These are phyloP conservation scores for Gnathonemus echidnorhynchus DNA, from an alignment of 2,113 vertebrate species.

Conservation along the genomic window DNA sequence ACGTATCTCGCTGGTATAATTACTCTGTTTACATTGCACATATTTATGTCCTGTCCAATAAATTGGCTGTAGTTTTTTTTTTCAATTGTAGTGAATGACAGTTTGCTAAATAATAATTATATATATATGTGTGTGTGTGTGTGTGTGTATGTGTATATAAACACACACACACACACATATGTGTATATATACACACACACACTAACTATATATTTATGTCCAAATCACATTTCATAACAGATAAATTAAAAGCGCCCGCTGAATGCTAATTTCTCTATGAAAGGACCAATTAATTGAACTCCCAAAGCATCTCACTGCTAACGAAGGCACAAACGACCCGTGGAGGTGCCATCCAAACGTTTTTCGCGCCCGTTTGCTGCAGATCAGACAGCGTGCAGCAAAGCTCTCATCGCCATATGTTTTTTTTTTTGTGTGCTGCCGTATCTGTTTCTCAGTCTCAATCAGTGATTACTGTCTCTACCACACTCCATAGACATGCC, in stretches of 20 bases:
- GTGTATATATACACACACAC: too few relatives aligned
- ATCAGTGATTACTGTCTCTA: neutral
- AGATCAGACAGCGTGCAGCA: neutral
- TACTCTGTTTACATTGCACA: neutral
- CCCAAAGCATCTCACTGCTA: neutral
- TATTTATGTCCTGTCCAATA: neutral
- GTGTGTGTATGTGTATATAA: neutral
- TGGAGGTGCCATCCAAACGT: neutral
- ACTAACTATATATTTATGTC: neutral
- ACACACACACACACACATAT: neutral
- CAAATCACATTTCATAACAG: neutral
- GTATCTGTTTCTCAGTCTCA: neutral
- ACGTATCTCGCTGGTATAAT: neutral
- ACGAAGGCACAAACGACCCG: neutral
- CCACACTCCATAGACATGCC: neutral
- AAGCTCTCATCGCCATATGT: neutral
- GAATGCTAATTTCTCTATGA: neutral
- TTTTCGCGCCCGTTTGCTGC: neutral
- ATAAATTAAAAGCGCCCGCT: neutral
- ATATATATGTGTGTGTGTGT: neutral
- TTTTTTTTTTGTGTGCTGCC: neutral
- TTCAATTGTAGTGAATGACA: neutral
- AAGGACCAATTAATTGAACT: neutral
- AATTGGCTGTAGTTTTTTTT: neutral
- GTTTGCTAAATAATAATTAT: neutral